These are phyloP conservation scores for Ostrea denselamellosa DNA, from an alignment of 1,140 invertebrate species.

Conservation along the genomic window DNA sequence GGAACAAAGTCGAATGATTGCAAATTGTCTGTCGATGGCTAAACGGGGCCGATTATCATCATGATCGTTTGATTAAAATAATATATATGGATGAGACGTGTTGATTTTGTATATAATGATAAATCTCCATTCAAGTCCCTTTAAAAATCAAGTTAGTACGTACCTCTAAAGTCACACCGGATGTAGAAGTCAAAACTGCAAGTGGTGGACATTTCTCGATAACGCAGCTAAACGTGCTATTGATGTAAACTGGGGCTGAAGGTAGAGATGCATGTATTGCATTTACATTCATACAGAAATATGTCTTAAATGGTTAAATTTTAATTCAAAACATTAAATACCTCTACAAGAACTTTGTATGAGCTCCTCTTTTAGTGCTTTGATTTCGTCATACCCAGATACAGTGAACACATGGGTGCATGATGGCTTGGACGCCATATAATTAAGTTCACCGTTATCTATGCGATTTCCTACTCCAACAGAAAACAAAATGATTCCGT, in stretches of 20 bases:
- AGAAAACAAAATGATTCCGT: constrained; percentile 62
- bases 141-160: background rate
- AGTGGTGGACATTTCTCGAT: constrained; percentile 60
- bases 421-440: constrained; percentile 62
- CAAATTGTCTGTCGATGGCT: too few relatives aligned
- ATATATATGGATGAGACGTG: too few relatives aligned
- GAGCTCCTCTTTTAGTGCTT: constrained; percentile 65
- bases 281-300: background rate
- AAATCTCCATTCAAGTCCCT: too few relatives aligned
- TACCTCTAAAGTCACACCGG: constrained; percentile 64
- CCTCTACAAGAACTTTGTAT: constrained; percentile 65
- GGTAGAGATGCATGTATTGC: background rate
- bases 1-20: too few relatives aligned
- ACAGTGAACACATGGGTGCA: constrained; percentile 69
- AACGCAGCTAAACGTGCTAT: constrained; percentile 59
- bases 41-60: too few relatives aligned
- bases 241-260: constrained; percentile 64
- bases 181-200: constrained; percentile 54
- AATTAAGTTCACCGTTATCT: constrained; percentile 55
- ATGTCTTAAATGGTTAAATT: background rate
- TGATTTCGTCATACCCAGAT: constrained; percentile 63
- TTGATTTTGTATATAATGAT: too few relatives aligned
- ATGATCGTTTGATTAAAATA: too few relatives aligned
- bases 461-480: constrained; percentile 62
- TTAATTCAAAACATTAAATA: constrained; percentile 16